A percentile compares a stretch with the other conserved stretches of the same genome.
phyloP scores from a whole-genome alignment of 2,797 vertebrate species.

The Phrynocephalus guinanensis region DNA sequence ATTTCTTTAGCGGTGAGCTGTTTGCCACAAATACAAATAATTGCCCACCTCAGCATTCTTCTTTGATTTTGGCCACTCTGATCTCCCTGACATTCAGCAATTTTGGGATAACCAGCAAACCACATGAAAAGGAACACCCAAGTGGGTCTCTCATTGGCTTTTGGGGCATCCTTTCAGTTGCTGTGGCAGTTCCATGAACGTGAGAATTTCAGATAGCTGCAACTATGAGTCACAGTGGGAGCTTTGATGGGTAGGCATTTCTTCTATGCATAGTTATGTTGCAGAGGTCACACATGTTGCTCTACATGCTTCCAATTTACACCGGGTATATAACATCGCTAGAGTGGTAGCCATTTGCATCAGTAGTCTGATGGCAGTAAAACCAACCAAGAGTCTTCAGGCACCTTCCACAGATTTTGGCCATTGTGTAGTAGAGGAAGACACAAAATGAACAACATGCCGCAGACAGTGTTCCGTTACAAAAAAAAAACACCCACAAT shows the following conservation, averaged over 20 bases:
- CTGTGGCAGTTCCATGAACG: slow-evolving; percentile 19
- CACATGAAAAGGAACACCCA: slow-evolving; percentile 43
- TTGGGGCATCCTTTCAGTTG: slow-evolving; percentile 28
- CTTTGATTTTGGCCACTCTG: slow-evolving; percentile 30
- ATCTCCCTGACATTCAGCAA: slow-evolving; percentile 21
- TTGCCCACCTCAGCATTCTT: slow-evolving; percentile 30
- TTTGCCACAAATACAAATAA: slow-evolving; percentile 36
- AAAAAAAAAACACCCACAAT: too few relatives aligned
- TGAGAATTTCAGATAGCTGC: background rate
- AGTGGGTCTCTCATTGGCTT: slow-evolving; percentile 24
- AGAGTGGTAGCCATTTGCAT: background rate
- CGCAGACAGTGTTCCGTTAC: too few relatives aligned
- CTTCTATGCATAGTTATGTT: background rate
- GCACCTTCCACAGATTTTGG: background rate
- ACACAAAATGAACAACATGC: too few relatives aligned
- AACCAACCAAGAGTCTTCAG: too few relatives aligned
- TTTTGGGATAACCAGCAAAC: slow-evolving; percentile 44
- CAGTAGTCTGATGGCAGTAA: too few relatives aligned
- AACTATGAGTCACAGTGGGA: background rate
- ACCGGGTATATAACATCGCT: background rate
- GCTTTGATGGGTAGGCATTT: too few relatives aligned
- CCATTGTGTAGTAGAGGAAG: too few relatives aligned
- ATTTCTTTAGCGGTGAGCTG: slow-evolving; percentile 23
- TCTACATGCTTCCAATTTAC: background rate
- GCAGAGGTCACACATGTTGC: background rate